Base-by-base conservation (phyloP, 30 jellyfish, hydroid and myxozoan genomes). In the Pelagia noctiluca region DNA sequence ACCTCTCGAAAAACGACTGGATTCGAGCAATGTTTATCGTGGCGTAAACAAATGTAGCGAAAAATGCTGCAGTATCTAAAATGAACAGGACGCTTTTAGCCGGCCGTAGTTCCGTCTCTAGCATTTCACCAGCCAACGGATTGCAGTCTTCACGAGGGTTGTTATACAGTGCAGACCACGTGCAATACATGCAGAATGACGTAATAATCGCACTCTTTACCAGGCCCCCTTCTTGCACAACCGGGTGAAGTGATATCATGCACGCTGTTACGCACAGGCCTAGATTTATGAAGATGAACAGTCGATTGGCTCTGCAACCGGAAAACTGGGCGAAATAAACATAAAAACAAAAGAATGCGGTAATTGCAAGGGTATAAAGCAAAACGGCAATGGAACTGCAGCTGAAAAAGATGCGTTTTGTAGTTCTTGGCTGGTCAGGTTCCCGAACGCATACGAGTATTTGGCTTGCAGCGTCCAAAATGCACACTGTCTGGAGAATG, bases 121-220 rank as follows among this genome's bases (percentile, higher is more conserved):
- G 66, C 50, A 93, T 67, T 26, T 36, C 89, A 42, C 57, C 91
- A 19, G 98, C 95, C 79, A 93, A 12, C 13, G 98, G 98, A 52
- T 93, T 93, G 53, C 98, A 93, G 49, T 93, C 87, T 28, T 82
- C 97, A 21, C 89, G 66, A 0, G 98, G 98, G 74, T 93, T 93
- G 74, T 86, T 86, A 71, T 86, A 72, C 61, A 93, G 76, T 0
- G 98, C 97, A 30, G 97, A 80, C 98, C 98, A 93, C 11, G 98
- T 93, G 68, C 89, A 80, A 63, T 80, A 93, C 96, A 87, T 93
- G 77, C 96, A 93, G 70, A 93, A 87, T 80, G 96, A 80, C 79
- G 97, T 93, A 85, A 93, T 89, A 23, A 86, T 71, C 0, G 98
- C 97, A 23, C 97, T 88, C 68, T 84, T 89, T 23, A 93, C 86